A percentile compares a stretch with the other conserved stretches of the same genome.
These are phyloP conservation scores for Pungitius pungitius DNA, from an alignment of 2,113 vertebrate species.

Conservation along the genomic window DNA sequence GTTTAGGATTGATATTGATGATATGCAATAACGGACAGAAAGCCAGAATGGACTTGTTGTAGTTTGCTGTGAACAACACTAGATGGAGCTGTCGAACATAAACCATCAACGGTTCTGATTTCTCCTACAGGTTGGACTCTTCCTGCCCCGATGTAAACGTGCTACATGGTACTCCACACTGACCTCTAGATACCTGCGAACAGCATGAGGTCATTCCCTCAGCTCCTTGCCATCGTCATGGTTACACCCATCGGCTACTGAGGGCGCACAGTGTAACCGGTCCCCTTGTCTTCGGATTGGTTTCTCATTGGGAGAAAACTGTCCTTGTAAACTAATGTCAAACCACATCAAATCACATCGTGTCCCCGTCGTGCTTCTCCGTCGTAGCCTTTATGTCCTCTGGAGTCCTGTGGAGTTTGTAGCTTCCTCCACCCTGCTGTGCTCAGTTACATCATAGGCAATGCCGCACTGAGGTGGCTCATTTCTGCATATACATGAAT, in stretches of 20 bases:
- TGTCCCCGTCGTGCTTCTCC: no score
- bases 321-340: neutral
- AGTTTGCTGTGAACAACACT: conserved; percentile 28
- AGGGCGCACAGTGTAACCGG: neutral
- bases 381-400: neutral
- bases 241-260: neutral
- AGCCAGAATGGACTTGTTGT: neutral
- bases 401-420: neutral
- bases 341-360: neutral
- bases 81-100: conserved; percentile 37
- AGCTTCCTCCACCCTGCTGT: neutral
- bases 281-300: neutral
- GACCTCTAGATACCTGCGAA: neutral
- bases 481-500: neutral
- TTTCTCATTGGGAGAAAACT: neutral
- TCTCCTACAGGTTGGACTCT: neutral
- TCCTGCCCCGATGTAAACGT: neutral
- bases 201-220: neutral
- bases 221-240: neutral
- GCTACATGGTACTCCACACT: no score
- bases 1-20: neutral
- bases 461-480: no score
- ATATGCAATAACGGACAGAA: neutral
- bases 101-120: neutral
- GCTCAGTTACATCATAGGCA: neutral